Conservation (phyloP, 2,888 invertebrate genomes). For the Piscicola geometra region DNA sequence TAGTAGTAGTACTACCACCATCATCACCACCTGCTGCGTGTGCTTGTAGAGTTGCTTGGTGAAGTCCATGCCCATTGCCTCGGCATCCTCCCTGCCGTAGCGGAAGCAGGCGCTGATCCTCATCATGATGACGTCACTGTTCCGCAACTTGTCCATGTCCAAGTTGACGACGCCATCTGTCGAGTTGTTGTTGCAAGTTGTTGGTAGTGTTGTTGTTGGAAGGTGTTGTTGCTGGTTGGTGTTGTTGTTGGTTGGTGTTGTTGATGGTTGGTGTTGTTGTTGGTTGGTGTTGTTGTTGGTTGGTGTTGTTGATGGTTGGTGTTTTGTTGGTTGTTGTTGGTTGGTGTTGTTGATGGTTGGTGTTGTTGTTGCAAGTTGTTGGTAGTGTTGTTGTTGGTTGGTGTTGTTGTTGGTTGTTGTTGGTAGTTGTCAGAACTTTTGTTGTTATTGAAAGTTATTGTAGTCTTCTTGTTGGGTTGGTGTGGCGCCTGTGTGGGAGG, state of each 20-base stretch:
- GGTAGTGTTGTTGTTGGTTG: conserved; percentile 5
- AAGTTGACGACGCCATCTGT: conserved; percentile 28
- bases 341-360: neutral
- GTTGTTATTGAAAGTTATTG: too few species aligned
- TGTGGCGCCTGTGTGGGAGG: too few species aligned
- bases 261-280: neutral
- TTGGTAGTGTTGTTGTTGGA: neutral
- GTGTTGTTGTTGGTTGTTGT: too few species aligned
- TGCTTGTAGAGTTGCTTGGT: conserved; percentile 25
- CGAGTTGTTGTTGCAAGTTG: neutral
- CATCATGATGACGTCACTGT: conserved; percentile 26
- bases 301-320: neutral
- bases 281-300: too few species aligned
- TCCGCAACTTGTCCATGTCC: conserved; percentile 19
- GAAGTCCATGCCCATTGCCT: conserved; percentile 25
- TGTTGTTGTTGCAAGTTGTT: neutral
- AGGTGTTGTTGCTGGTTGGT: neutral
- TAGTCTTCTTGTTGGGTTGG: too few species aligned
- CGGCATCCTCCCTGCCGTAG: conserved; percentile 31
- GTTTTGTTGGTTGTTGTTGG: too few species aligned
- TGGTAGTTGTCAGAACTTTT: too few species aligned
- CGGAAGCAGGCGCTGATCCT: conserved; percentile 12
- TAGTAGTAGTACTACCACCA: neutral
- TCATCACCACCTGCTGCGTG: conserved; percentile 26
- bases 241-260: neutral